Evolutionary conservation across 2,888 invertebrate species (phyloP).

Genomic region (Lomographa bimaculata): DNA sequence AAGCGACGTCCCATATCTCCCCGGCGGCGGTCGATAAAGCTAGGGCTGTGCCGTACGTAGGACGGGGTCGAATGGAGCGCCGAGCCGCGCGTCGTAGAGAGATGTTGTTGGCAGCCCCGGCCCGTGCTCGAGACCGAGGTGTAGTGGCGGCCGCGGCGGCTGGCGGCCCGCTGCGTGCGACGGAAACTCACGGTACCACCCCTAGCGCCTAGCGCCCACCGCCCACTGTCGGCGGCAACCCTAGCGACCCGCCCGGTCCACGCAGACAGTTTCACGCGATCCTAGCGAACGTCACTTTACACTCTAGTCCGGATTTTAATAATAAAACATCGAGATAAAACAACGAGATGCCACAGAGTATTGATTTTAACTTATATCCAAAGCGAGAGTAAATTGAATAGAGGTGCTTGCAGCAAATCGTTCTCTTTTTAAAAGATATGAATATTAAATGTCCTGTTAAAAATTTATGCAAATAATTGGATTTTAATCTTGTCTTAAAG

Average conservation of each 20-base stretch:
- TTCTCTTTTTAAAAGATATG: too few relatives aligned
- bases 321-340: too few relatives aligned
- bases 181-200: conserved; percentile 78
- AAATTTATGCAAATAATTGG: too few relatives aligned
- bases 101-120: conserved; percentile 81
- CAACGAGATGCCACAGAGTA: too few relatives aligned
- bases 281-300: too few relatives aligned
- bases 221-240: conserved; percentile 10
- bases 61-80: conserved; percentile 78
- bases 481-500: too few relatives aligned
- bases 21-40: conserved; percentile 58
- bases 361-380: too few relatives aligned
- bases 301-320: too few relatives aligned
- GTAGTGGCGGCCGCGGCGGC: conserved; percentile 82
- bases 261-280: conserved; percentile 1
- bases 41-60: conserved; percentile 72
- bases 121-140: conserved; percentile 81
- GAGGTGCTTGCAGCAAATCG: too few relatives aligned
- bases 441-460: too few relatives aligned
- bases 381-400: too few relatives aligned
- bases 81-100: conserved; percentile 78
- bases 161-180: conserved; percentile 74
- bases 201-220: conserved; percentile 31
- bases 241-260: conserved; percentile 1
- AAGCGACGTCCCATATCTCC: conserved; percentile 43